These are phyloP conservation scores for Coelopa frigida DNA, from an alignment of 1,140 invertebrate genomes.

Conservation along the genomic window DNA sequence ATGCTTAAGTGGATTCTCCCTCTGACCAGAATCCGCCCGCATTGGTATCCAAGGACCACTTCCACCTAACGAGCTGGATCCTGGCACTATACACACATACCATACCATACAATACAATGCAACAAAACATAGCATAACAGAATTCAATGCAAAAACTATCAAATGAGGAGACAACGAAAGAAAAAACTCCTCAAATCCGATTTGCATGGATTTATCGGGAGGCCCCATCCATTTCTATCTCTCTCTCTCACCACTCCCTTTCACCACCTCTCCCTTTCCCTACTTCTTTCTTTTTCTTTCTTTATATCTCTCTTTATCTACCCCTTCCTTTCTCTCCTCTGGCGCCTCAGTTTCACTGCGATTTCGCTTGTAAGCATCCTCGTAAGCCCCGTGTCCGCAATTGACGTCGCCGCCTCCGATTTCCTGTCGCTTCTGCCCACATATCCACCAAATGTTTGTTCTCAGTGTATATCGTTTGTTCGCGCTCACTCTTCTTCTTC, in stretches of 20 bases:
- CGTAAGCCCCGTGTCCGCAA: constrained; percentile 10
- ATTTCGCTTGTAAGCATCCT: constrained; percentile 13
- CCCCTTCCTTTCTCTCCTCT: neutral
- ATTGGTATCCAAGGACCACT: no score
- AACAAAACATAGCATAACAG: no score
- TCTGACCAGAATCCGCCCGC: no score
- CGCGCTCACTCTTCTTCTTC: neutral
- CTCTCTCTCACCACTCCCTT: neutral
- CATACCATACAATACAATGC: no score
- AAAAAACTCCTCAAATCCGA: constrained; percentile 15
- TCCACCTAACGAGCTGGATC: no score
- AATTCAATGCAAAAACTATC: no score
- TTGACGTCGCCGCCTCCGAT: constrained; percentile 2
- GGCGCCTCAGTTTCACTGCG: constrained; percentile 12
- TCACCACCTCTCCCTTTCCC: neutral
- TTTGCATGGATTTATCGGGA: constrained; percentile 14
- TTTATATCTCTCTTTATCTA: constrained; percentile 1
- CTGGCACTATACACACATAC: no score
- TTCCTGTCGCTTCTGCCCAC: no score
- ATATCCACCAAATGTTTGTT: neutral
- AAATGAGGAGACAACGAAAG: no score
- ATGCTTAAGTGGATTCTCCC: no score
- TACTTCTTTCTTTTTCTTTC: neutral
- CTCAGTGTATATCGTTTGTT: neutral
- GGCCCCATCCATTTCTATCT: neutral